Evolutionary conservation across 2,113 vertebrate species (phyloP).

Genomic region (Antennarius striatus): DNA sequence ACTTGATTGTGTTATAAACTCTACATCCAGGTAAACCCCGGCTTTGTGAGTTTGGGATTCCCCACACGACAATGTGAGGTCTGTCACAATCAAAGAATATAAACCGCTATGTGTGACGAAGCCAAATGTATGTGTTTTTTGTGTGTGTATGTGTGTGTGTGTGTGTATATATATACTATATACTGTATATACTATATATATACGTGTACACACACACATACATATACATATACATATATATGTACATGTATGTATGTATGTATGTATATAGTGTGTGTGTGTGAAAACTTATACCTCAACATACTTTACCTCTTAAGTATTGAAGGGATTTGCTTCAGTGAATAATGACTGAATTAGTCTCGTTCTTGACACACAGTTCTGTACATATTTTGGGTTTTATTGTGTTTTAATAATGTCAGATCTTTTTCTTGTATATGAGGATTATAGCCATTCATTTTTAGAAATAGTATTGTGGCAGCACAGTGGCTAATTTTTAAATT

Average conservation of each 20-base stretch:
- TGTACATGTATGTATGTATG: background rate
- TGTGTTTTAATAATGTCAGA: background rate
- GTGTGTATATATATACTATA: constrained; percentile 65
- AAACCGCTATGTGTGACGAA: no score
- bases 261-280: constrained; percentile 26
- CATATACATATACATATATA: constrained; percentile 49
- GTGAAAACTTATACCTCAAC: constrained; percentile 70
- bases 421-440: constrained; percentile 33
- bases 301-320: constrained; percentile 67
- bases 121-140: no score
- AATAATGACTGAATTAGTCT: constrained; percentile 30
- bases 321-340: constrained; percentile 42
- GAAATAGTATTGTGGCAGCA: constrained; percentile 17
- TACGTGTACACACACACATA: background rate
- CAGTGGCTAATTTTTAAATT: background rate
- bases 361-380: constrained; percentile 16
- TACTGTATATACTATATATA: constrained; percentile 49
- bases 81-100: no score
- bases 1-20: constrained; percentile 17
- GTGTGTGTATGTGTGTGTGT: no score
- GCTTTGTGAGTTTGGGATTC: no score
- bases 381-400: constrained; percentile 23
- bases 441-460: constrained; percentile 40
- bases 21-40: no score
- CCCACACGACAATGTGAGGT: no score